Conservation (phyloP, 1,140 invertebrate genomes). For the Centruroides sculpturatus region DNA sequence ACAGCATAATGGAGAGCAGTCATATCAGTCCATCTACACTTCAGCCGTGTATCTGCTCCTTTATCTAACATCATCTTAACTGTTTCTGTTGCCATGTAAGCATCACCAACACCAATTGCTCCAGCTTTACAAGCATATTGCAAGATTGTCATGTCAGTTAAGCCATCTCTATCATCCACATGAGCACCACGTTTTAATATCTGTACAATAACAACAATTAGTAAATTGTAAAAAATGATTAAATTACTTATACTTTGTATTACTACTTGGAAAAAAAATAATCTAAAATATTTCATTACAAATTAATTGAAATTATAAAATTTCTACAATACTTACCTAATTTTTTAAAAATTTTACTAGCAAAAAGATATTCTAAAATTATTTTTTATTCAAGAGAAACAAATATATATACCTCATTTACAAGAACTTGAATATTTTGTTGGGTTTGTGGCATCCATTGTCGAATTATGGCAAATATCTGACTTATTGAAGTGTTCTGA, state of each 20-base stretch:
- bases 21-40: conserved; percentile 43
- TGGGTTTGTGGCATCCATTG: conserved; percentile 42
- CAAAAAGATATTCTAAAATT: too few species aligned
- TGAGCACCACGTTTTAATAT: conserved; percentile 33
- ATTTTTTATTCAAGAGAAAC: too few species aligned
- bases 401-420: conserved; percentile 28
- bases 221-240: too few species aligned
- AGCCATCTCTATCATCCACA: conserved; percentile 37
- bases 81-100: conserved; percentile 24
- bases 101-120: conserved; percentile 36
- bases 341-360: too few species aligned
- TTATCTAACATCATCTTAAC: conserved; percentile 28
- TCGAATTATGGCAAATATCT: conserved; percentile 38
- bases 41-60: conserved; percentile 34
- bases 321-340: too few species aligned
- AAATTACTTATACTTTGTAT: too few species aligned
- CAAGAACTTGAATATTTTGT: conserved; percentile 32
- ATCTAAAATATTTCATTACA: too few species aligned
- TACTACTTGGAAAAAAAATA: too few species aligned
- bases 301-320: too few species aligned
- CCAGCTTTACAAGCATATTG: conserved; percentile 42
- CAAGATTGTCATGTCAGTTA: conserved; percentile 42
- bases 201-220: conserved; percentile 19
- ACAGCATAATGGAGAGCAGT: conserved; percentile 40
- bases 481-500: conserved; percentile 30